phyloP scores from a whole-genome alignment of 2,113 vertebrate genomes.

The Oophaga pumilio region DNA sequence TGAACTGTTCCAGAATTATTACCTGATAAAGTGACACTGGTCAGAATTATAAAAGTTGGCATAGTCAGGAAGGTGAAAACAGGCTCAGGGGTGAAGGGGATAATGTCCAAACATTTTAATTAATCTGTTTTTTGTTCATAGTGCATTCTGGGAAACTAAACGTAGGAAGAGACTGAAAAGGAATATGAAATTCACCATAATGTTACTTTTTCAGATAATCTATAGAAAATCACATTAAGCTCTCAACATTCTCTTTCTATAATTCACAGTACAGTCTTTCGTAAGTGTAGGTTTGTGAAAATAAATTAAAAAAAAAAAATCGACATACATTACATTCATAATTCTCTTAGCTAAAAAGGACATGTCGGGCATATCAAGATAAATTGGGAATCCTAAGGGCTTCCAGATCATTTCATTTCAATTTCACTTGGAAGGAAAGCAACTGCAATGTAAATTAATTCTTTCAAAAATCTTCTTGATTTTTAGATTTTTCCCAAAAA shows the following conservation, averaged over 20 bases:
- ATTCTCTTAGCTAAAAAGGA: background rate
- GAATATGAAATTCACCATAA: too few species aligned
- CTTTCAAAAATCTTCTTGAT: constrained; percentile 46
- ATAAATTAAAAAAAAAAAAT: background rate
- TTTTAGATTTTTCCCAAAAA: constrained; percentile 42
- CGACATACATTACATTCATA: background rate
- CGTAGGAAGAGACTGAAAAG: too few species aligned
- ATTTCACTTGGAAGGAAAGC: constrained; percentile 24
- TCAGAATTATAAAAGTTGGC: too few species aligned
- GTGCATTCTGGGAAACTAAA: too few species aligned
- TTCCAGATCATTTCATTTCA: constrained; percentile 40
- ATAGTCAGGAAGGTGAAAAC: too few species aligned
- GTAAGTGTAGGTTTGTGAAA: background rate
- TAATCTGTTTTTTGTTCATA: too few species aligned
- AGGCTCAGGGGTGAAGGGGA: too few species aligned
- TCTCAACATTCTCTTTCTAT: background rate
- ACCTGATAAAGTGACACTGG: too few species aligned
- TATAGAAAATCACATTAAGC: too few species aligned
- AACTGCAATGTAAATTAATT: constrained; percentile 37
- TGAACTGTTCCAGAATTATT: too few species aligned
- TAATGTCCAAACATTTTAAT: too few species aligned
- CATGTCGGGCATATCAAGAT: background rate
- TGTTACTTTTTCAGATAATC: too few species aligned
- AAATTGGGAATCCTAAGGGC: constrained; percentile 30
- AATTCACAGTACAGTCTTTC: background rate